Evolutionary conservation across 2,797 vertebrate genomes (phyloP), one percentile per base, ranked within the genome.

Genomic region (Chelidonichthys spinosus): DNA sequence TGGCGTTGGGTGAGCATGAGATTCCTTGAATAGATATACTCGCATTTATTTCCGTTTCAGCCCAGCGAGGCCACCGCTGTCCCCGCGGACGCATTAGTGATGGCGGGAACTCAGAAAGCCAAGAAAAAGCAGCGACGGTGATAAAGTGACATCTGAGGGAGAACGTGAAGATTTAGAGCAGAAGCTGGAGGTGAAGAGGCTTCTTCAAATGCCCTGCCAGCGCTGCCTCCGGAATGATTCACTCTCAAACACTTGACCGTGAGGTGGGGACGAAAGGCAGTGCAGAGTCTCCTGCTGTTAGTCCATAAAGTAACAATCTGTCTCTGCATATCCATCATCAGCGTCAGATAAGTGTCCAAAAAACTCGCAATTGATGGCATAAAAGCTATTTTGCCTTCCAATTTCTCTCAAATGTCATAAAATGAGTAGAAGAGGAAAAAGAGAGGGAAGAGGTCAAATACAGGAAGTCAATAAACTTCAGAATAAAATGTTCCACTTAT

Each of bases 1-100:
- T 37, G 39, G 11, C 18, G 39, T 36, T 11, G 54, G 33, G 11
- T 65, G 5, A 73, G 40, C 10, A 63, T 35, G 63, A 53, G 17
- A 15, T 42, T 55, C 39, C 55, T 10, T 7, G 76, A 67, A 85
- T 59, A 59, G 63, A 66, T 52, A 11, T 0, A 3, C 0, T 60
- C 61, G 61, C 44, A 72, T 67, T 63, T 73, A 79, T 85, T 85
- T 70, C 61, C 73, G 69, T 73, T 61, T 47, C 18, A 11, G 56
- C n/a, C 49, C 25, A 43, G 54, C 9, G 33, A 79, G 58, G 59
- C 43, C 62, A 61, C 11, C 35, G 15, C 58, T 74, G 62, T 72
- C 74, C 62, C 56, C 11, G 0, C 8, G 32, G 55, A 42, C 42
- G 18, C 49, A 79, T 59, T 64, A 54, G 44, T 15, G 17, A 63